Conservation (phyloP, 2,113 vertebrate genomes). For the Heloderma charlesbogerti region DNA sequence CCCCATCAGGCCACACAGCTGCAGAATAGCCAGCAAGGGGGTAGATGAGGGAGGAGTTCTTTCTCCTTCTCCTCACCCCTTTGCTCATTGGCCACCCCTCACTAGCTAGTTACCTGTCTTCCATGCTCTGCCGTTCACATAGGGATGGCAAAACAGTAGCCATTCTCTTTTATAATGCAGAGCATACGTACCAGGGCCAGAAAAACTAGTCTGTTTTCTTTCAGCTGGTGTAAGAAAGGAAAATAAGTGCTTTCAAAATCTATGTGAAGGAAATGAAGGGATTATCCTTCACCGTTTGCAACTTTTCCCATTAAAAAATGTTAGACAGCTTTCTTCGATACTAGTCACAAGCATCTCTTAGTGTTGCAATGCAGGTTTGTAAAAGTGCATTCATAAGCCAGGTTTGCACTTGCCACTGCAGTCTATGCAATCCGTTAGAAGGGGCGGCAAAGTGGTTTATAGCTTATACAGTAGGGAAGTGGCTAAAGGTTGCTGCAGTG, state of each 20-base stretch:
- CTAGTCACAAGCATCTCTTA: background rate
- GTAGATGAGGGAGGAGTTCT: background rate
- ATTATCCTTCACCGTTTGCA: conserved; percentile 43
- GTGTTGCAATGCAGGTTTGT: background rate
- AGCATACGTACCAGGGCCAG: background rate
- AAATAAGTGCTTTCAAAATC: background rate
- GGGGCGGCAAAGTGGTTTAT: background rate
- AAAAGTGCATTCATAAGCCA: background rate
- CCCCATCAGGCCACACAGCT: background rate
- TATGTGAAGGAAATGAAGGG: conserved; percentile 34
- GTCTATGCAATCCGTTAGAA: background rate
- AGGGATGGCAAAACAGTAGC: background rate
- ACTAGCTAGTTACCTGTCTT: background rate
- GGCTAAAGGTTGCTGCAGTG: background rate
- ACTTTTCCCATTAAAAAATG: conserved; percentile 7
- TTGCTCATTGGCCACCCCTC: background rate
- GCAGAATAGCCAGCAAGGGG: background rate
- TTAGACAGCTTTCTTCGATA: conserved; percentile 31
- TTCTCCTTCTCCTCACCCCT: background rate
- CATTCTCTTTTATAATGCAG: conserved; percentile 24
- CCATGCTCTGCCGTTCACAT: background rate
- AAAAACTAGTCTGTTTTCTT: conserved; percentile 18
- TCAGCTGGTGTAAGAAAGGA: background rate
- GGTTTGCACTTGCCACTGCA: background rate
- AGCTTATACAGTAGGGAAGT: background rate